Conservation (phyloP, 2,888 invertebrate species). For the Gandaritis pyraliata region DNA sequence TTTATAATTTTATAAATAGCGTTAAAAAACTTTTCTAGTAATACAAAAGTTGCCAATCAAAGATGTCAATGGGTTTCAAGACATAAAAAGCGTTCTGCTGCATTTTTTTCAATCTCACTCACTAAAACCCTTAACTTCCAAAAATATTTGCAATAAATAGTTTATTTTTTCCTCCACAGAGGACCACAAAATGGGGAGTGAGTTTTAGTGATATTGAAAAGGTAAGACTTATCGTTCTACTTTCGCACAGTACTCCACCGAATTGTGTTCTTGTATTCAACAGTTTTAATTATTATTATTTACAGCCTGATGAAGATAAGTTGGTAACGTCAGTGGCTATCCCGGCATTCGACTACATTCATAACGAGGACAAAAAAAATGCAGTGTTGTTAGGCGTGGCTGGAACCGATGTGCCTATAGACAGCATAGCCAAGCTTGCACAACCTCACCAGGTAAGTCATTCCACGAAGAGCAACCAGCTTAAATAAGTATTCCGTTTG, state of each 20-base stretch:
- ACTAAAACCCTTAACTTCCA: too few species aligned
- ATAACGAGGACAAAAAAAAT: slow-evolving; percentile 84
- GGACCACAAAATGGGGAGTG: slow-evolving; percentile 68
- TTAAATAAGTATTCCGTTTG: too few species aligned
- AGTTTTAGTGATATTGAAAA: slow-evolving; percentile 67
- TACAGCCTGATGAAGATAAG: slow-evolving; percentile 82
- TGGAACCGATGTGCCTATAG: slow-evolving; percentile 96
- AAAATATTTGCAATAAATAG: too few species aligned
- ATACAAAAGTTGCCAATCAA: too few species aligned
- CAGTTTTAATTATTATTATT: slow-evolving; percentile 13
- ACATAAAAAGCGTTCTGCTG: too few species aligned
- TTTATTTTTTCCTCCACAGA: slow-evolving; percentile 52
- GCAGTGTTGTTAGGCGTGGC: slow-evolving; percentile 96
- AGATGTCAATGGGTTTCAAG: too few species aligned
- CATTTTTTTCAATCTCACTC: too few species aligned
- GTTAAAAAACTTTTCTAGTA: too few species aligned
- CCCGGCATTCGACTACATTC: slow-evolving; percentile 93
- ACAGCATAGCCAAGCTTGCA: slow-evolving; percentile 94
- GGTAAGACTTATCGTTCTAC: slow-evolving; percentile 45
- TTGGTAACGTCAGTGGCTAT: slow-evolving; percentile 96
- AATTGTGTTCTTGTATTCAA: background rate
- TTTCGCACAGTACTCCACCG: background rate
- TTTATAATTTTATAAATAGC: too few species aligned
- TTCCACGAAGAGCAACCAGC: too few species aligned
- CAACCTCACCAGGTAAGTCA: slow-evolving; percentile 93